Percentiles rank a stretch among this genome's conserved stretches.
phyloP scores from a whole-genome alignment of 1,140 invertebrate genomes.

The Orchestia grillus region DNA sequence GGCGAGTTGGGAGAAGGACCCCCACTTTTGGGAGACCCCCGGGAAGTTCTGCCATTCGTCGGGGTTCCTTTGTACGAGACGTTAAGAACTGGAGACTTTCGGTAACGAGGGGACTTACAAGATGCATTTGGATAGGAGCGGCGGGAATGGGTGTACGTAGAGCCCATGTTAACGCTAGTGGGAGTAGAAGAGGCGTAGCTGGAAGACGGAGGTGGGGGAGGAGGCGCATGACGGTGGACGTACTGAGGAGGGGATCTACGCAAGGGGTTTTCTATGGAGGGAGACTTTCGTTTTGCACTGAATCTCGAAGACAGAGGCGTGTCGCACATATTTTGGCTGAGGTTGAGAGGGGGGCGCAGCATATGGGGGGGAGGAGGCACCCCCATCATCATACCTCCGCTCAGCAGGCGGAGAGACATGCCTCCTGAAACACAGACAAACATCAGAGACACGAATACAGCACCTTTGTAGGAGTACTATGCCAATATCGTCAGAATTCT shows the following conservation, averaged over 20 bases:
- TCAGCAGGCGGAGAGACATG: slow-evolving; percentile 32
- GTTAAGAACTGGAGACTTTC: slow-evolving; percentile 18
- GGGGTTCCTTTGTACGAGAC: not conserved
- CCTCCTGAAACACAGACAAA: slow-evolving; percentile 13
- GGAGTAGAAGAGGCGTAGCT: not conserved
- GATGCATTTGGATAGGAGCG: not conserved
- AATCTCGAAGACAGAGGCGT: not conserved
- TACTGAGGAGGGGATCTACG: slow-evolving; percentile 33
- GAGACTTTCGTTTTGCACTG: slow-evolving; percentile 9
- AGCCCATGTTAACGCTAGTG: not conserved
- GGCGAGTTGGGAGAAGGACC: slow-evolving; percentile 51
- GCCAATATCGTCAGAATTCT: not conserved
- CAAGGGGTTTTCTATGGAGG: not conserved
- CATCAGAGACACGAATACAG: not conserved
- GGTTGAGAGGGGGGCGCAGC: slow-evolving; percentile 25
- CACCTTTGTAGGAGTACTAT: not conserved
- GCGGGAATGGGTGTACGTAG: not conserved
- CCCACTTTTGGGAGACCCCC: not conserved
- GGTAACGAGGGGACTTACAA: not conserved
- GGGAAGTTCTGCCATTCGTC: not conserved
- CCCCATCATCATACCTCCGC: not conserved
- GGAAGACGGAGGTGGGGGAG: not conserved
- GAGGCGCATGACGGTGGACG: not conserved
- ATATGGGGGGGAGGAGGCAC: slow-evolving; percentile 14
- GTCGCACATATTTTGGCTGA: slow-evolving; percentile 5